Evolutionary conservation across 2,113 vertebrate genomes (phyloP).

Genomic region (Leptosomus discolor): DNA sequence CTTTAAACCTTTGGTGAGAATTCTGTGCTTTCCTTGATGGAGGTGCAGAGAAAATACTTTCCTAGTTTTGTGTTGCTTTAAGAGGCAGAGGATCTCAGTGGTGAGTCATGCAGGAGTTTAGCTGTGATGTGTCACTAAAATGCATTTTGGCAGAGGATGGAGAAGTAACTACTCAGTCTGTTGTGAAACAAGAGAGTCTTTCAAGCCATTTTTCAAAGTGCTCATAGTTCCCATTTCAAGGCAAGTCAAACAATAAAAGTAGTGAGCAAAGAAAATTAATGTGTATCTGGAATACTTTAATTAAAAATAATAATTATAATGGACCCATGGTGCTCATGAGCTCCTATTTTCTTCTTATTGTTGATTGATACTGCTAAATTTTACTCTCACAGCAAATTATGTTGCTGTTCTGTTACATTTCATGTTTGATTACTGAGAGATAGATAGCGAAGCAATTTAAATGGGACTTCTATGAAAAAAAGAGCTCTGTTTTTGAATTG

Average conservation of each 20-base stretch:
- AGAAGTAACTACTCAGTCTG: slow-evolving; percentile 32
- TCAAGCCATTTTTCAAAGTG: slow-evolving; percentile 69
- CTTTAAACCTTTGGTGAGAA: neutral
- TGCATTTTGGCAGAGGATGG: neutral
- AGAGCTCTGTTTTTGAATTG: neutral
- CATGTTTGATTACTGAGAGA: slow-evolving; percentile 10
- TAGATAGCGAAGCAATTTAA: slow-evolving; percentile 18
- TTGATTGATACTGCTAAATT: slow-evolving; percentile 37
- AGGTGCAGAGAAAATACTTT: neutral
- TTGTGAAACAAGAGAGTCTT: slow-evolving; percentile 47
- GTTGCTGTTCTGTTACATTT: slow-evolving; percentile 24
- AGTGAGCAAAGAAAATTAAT: slow-evolving; percentile 40
- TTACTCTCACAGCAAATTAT: slow-evolving; percentile 25
- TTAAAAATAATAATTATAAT: slow-evolving; percentile 48
- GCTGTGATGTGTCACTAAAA: neutral
- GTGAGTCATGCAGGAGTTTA: slow-evolving; percentile 16
- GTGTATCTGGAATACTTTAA: slow-evolving; percentile 34
- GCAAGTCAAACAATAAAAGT: slow-evolving; percentile 23
- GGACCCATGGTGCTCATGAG: neutral
- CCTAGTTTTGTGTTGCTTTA: neutral
- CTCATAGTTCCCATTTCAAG: slow-evolving; percentile 24
- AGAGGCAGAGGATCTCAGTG: neutral
- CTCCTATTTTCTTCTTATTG: slow-evolving; percentile 24
- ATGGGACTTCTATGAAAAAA: neutral
- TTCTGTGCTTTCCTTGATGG: neutral